Base-by-base conservation (phyloP, 2,797 vertebrate species). In the Falco cherrug region DNA sequence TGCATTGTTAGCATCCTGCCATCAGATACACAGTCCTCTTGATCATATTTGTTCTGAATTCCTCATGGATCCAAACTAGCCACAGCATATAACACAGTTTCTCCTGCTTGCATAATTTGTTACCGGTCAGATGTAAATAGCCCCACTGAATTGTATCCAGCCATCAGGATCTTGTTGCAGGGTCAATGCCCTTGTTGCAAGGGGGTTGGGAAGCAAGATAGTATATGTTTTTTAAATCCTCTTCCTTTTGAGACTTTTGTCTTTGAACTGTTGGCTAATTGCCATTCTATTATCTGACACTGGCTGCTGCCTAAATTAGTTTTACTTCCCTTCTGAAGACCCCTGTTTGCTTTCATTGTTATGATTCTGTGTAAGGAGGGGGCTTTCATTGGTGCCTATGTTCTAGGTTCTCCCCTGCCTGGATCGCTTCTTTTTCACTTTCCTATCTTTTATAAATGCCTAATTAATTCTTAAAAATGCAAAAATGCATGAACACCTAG, bases 211-310 rank as follows among this genome's bases (percentile, higher is more conserved):
- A 74, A 90, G 37, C 24, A 80, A 93, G 84, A 82, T 51, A 93
- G 59, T 64, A 4, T 5, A 20, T 80, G 68, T 47, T 92, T 92
- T 92, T 78, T 10, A 88, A 89, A 88, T 64, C 35, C 13, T 92
- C 15, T 85, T 96, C 75, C 76, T 90, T 94, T 89, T 85, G 50
- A 90, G 31, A 71, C 64, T 91, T 94, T 45, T 94, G 65, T 92
- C 82, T 95, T 80, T 87, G 80, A 92, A 87, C 39, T 53, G 19
- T 64, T 92, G 90, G 86, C 86, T 94, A 75, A 81, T 95, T 96
- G 91, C 87, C 92, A 81, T 50, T 75, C 64, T 85, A 47, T 94
- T 93, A 57, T 94, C 71, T 93, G 76, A 69, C 0, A 0, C 11
- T 43, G 33, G 25, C 48, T 6, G 5, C 50, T 86, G 87, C 28